Base-by-base conservation (phyloP, 1,140 invertebrate genomes). In the Triops longicaudatus region DNA sequence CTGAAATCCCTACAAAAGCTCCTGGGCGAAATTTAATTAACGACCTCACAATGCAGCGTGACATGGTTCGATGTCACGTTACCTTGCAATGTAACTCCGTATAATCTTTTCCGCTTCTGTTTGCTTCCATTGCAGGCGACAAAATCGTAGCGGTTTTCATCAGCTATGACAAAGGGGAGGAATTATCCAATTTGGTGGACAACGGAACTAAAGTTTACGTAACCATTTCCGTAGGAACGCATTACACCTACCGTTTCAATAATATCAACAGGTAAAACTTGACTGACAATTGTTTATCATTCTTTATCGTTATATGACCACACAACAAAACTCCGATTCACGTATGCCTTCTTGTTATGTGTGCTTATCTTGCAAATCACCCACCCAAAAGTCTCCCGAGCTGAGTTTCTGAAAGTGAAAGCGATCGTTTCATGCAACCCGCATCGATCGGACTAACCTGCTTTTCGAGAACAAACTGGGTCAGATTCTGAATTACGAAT, bases 71-170 rank as follows among this genome's bases (percentile, higher is more conserved):
- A 43, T 41, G 26, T 41, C 75, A 26, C 12, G 42, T 27, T 44
- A 37, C 75, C 37, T 5, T 76, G 44, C 4, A 1, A 28, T 3
- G 73, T 1, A 17, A 11, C 1, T 31, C 11, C n/a, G 11, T 74
- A 7, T 41, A 41, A 74, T 44, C 73, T 41, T 17, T 41, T 76
- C 44, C 43, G 42, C 41, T 73, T 63, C 37, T 41, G 28, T 73
- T 76, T 78, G 22, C 26, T 77, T 73, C 44, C 77, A 42, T 83
- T 83, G 76, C 81, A 85, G 85, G 82, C 27, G 77, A 79, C n/a
- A 89, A 91, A 82, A 91, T 93, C 77, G 91, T 91, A 71, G 89
- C 92, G 9, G 88, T 94, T 50, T 92, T 93, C 83, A 93, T 91
- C 2, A 89, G 88, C 83, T 89, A 90, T 81, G 88, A 88, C 84